A percentile compares a stretch with the other conserved stretches of the same genome.
These are phyloP conservation scores for Ciconia maguari DNA, from an alignment of 2,113 vertebrate genomes.

Conservation along the genomic window DNA sequence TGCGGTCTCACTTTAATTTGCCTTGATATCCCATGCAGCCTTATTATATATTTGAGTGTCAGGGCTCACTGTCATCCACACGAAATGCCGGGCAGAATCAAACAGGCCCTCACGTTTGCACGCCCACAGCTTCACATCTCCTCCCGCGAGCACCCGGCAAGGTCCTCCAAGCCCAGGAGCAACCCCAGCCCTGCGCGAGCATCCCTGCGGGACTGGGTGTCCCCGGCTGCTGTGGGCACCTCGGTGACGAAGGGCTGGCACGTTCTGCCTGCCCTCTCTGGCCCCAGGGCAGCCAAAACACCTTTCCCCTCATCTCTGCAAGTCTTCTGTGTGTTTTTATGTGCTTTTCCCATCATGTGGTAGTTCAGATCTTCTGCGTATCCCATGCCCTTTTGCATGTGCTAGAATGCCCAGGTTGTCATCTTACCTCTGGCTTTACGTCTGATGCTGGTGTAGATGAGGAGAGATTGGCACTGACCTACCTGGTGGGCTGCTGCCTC, in stretches of 20 bases:
- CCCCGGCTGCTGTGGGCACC: neutral
- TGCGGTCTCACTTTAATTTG: neutral
- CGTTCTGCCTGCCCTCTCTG: neutral
- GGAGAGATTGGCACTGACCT: neutral
- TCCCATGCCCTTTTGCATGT: neutral
- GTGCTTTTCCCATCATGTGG: neutral
- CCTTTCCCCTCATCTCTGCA: neutral
- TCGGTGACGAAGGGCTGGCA: neutral
- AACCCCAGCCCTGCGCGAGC: neutral
- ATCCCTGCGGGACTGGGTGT: neutral
- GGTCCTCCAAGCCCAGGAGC: neutral
- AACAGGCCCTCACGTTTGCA: neutral
- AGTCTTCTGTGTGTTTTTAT: fast-evolving
- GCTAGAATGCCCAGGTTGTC: fast-evolving
- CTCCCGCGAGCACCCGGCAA: fast-evolving
- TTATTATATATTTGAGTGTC: neutral
- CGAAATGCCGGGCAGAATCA: neutral
- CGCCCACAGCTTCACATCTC: neutral
- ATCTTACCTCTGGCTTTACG: neutral
- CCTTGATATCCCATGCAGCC: conserved; percentile 53
- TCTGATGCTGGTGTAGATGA: neutral
- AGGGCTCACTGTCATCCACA: neutral
- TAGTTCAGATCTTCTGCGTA: neutral
- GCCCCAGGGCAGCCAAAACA: neutral
- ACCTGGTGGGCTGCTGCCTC: neutral